Conservation (phyloP, 2,113 vertebrate genomes). For the Antechinus stuartii region DNA sequence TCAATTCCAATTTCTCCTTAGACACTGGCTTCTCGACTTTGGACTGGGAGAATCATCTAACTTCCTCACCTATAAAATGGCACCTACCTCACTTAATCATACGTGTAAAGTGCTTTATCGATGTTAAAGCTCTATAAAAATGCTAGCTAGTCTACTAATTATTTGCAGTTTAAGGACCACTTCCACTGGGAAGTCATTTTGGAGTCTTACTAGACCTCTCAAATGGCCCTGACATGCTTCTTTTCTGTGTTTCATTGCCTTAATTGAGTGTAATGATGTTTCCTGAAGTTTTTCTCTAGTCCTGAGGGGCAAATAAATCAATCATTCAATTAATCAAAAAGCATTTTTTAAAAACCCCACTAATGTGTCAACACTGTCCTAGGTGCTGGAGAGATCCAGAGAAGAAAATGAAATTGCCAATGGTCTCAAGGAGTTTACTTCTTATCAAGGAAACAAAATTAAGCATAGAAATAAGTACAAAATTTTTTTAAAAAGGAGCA, state of each 20-base stretch:
- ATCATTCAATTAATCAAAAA: background rate
- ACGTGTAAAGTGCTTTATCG: background rate
- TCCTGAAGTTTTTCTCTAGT: background rate
- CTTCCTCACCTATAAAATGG: background rate
- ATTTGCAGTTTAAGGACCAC: background rate
- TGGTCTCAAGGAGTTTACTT: background rate
- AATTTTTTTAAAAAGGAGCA: background rate
- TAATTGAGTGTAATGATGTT: background rate
- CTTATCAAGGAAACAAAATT: background rate
- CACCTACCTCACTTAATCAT: background rate
- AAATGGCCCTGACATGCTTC: background rate
- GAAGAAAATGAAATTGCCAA: background rate
- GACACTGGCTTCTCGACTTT: background rate
- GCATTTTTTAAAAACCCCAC: background rate
- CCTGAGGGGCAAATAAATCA: background rate
- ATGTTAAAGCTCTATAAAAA: background rate
- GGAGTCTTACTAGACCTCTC: background rate
- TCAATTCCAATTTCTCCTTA: background rate
- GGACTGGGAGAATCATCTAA: background rate
- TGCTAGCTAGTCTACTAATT: background rate
- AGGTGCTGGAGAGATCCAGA: background rate
- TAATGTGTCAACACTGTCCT: background rate
- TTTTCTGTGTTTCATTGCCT: background rate
- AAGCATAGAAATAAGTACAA: background rate
- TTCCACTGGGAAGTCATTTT: background rate